These are phyloP conservation scores for Oreochromis spilurus DNA, from an alignment of 2,113 vertebrate genomes.

Conservation along the genomic window DNA sequence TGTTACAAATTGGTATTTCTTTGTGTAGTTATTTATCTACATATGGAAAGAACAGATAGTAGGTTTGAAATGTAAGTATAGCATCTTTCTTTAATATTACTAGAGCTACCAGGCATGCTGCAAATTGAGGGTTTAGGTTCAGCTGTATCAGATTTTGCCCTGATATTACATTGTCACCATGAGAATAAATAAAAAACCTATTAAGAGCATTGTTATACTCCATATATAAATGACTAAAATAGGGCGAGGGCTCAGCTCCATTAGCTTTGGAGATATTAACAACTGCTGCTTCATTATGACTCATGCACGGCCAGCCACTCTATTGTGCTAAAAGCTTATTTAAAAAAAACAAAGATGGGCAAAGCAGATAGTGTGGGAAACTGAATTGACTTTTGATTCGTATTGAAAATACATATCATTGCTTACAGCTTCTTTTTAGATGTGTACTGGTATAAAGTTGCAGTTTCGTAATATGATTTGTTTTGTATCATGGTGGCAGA, in stretches of 20 bases:
- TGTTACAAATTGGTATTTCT: neutral
- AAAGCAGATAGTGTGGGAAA: neutral
- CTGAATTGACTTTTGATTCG: neutral
- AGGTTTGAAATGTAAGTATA: neutral
- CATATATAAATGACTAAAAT: constrained; percentile 3
- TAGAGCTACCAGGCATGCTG: neutral
- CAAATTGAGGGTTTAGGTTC: neutral
- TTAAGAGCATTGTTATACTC: neutral
- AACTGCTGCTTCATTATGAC: constrained; percentile 25
- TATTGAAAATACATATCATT: neutral
- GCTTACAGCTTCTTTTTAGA: neutral
- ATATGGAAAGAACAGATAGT: neutral
- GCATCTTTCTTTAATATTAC: neutral
- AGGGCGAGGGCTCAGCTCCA: neutral
- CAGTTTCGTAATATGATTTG: neutral
- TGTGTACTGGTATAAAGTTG: neutral
- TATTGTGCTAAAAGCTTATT: neutral
- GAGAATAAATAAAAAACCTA: neutral
- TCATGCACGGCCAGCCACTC: neutral
- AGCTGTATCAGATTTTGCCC: neutral
- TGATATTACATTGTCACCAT: neutral
- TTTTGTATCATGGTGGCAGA: neutral
- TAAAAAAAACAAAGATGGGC: neutral
- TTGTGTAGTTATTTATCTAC: neutral
- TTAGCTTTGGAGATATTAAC: constrained; percentile 2